phyloP scores from a whole-genome alignment of 2,797 vertebrate genomes.

The Periophthalmus magnuspinnatus region DNA sequence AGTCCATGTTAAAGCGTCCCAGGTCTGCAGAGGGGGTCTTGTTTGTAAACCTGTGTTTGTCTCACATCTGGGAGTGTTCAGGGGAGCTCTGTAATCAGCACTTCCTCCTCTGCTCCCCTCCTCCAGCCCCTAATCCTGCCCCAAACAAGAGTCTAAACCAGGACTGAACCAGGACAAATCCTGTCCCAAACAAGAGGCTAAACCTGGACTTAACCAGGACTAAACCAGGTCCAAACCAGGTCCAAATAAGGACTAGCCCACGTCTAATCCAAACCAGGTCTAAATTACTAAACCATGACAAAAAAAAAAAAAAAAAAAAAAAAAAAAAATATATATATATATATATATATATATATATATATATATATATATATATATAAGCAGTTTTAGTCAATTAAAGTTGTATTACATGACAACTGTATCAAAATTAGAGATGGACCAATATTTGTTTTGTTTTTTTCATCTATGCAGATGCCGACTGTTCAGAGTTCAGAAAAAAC shows the following conservation, averaged over 20 bases:
- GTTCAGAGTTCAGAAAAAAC: too few relatives aligned
- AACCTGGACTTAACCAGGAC: not conserved
- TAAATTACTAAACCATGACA: too few relatives aligned
- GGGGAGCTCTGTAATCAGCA: constrained; percentile 2
- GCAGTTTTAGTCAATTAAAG: too few relatives aligned
- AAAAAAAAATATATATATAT: too few relatives aligned
- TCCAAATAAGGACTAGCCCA: not conserved
- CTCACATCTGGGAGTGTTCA: constrained; percentile 11
- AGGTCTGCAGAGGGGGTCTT: not conserved
- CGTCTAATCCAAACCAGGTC: too few relatives aligned
- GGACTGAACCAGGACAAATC: not conserved
- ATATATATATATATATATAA: too few relatives aligned
- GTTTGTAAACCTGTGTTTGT: constrained; percentile 13
- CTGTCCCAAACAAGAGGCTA: not conserved
- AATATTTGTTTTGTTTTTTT: too few relatives aligned
- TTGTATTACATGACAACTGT: too few relatives aligned
- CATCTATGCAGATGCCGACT: too few relatives aligned
- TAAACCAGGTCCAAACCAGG: not conserved
- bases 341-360: too few relatives aligned
- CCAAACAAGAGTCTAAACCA: not conserved
- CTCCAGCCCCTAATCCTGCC: not conserved
- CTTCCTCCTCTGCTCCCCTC: constrained; percentile 5
- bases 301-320: too few relatives aligned
- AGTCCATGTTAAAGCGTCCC: not conserved
- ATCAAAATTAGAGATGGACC: too few relatives aligned